phyloP scores from a whole-genome alignment of 2,888 invertebrate species.

The Acrobasis repandana region DNA sequence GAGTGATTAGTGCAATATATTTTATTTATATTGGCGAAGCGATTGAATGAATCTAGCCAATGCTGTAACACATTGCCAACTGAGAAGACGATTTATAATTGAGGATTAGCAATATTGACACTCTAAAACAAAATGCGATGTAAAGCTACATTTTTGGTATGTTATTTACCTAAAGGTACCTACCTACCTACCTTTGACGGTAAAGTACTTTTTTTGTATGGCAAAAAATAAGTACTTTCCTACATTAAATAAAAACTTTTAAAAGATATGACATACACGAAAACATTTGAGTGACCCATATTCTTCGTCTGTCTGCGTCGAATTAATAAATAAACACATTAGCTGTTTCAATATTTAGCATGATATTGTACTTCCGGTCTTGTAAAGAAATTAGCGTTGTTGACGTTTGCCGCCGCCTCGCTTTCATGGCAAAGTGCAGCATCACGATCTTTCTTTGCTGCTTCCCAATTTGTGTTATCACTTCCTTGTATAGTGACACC shows the following conservation, averaged over 20 bases:
- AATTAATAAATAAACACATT: too few relatives aligned
- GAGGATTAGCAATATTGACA: not conserved
- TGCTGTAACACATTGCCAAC: not conserved
- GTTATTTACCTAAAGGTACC: too few relatives aligned
- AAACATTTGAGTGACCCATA: too few relatives aligned
- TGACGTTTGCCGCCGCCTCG: not conserved
- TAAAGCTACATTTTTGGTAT: too few relatives aligned
- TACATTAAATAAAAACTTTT: too few relatives aligned
- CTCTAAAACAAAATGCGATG: not conserved
- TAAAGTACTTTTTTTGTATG: too few relatives aligned
- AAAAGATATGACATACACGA: too few relatives aligned
- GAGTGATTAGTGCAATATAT: constrained; percentile 14
- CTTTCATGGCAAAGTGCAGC: not conserved
- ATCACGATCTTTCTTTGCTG: not conserved
- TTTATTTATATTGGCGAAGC: constrained; percentile 1
- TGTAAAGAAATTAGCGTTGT: not conserved
- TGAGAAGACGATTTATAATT: not conserved
- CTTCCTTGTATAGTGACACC: not conserved
- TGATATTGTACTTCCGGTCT: not conserved
- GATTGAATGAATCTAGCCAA: constrained; percentile 7
- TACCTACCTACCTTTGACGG: too few relatives aligned
- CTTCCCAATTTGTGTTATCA: not conserved
- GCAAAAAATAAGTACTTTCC: too few relatives aligned
- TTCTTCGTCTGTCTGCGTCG: too few relatives aligned
- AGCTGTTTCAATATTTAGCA: not conserved